A percentile compares a stretch with the other conserved stretches of the same genome.
Evolutionary conservation across 1,140 invertebrate genomes (phyloP).

Genomic region (Rhopalosiphum maidis): DNA sequence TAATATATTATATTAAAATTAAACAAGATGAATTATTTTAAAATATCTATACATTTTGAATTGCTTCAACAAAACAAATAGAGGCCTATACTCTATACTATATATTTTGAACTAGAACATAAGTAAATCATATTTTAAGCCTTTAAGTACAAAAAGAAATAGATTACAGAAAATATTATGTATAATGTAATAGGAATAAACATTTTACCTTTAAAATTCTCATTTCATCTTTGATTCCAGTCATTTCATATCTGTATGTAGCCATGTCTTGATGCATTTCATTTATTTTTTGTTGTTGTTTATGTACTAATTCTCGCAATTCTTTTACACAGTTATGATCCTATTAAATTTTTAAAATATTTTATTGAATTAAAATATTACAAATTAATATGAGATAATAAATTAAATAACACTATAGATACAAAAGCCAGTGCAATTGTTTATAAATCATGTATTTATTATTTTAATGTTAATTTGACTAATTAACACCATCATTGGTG

Average conservation of each 20-base stretch:
- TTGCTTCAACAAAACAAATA: not conserved
- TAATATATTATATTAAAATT: not conserved
- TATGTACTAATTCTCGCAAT: slow-evolving; percentile 81
- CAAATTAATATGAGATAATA: not conserved
- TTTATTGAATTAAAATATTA: not conserved
- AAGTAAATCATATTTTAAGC: not conserved
- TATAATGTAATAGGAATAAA: not conserved
- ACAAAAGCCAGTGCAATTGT: no score
- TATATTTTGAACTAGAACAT: not conserved
- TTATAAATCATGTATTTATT: no score
- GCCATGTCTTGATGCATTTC: slow-evolving; percentile 85
- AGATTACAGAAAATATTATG: not conserved
- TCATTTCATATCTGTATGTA: slow-evolving; percentile 85
- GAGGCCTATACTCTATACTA: not conserved
- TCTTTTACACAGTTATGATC: slow-evolving; percentile 94
- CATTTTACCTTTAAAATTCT: slow-evolving; percentile 66
- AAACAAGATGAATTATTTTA: not conserved
- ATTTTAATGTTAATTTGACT: no score
- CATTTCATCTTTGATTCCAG: slow-evolving; percentile 87
- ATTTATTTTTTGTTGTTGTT: slow-evolving; percentile 83
- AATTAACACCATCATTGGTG: no score
- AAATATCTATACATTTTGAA: not conserved
- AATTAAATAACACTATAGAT: no score
- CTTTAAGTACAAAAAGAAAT: not conserved
- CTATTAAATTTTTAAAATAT: slow-evolving; percentile 60